A percentile compares a stretch with the other conserved stretches of the same genome.
phyloP scores from a whole-genome alignment of 2,888 invertebrate species.

The Suillia variegata region DNA sequence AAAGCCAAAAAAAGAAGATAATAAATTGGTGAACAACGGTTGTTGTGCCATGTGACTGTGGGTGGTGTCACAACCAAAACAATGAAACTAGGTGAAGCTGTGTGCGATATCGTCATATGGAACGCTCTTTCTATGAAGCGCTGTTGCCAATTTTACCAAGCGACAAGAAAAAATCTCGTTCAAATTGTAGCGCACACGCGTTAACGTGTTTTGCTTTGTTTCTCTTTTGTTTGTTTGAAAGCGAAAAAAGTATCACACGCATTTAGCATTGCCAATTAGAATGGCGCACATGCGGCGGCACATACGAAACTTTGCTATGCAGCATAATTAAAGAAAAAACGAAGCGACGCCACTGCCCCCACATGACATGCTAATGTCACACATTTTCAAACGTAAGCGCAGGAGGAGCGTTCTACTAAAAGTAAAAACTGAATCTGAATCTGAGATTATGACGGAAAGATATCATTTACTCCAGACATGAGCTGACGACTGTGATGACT shows the following conservation, averaged over 20 bases:
- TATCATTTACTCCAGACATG: neutral
- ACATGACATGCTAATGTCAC: neutral
- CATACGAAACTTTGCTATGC: neutral
- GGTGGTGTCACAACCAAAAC: neutral
- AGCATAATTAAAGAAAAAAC: neutral
- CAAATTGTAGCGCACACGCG: too few relatives aligned
- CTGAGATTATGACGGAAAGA: neutral
- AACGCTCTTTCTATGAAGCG: too few relatives aligned
- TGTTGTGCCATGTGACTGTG: too few relatives aligned
- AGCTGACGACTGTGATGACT: too few relatives aligned
- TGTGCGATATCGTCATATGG: too few relatives aligned
- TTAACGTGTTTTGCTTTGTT: too few relatives aligned
- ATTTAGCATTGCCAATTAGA: neutral
- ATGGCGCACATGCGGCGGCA: neutral
- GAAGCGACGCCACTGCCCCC: neutral
- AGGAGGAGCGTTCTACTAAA: neutral
- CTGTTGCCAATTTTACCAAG: too few relatives aligned
- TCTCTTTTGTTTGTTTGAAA: too few relatives aligned
- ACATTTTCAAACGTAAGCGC: neutral
- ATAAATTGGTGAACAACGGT: too few relatives aligned
- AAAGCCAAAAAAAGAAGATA: neutral
- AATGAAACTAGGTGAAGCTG: neutral
- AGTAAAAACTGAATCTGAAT: neutral
- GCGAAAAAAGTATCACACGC: constrained; percentile 1
- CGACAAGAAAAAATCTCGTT: too few relatives aligned